These are phyloP conservation scores for Apodemia mormo DNA, from an alignment of 2,888 invertebrate genomes.

Conservation along the genomic window DNA sequence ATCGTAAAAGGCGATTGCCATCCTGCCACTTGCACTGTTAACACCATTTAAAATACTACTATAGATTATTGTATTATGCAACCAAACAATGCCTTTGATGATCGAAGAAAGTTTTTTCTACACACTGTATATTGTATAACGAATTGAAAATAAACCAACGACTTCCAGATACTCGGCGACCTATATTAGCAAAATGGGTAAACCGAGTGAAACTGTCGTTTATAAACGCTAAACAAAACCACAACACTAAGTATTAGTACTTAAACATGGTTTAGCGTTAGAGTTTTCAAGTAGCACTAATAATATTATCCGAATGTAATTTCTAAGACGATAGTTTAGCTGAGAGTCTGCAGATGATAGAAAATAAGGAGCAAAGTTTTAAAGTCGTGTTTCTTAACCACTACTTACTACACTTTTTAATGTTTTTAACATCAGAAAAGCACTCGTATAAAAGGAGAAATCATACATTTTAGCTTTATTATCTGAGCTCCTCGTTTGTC, in stretches of 20 bases:
- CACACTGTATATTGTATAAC: too few species aligned
- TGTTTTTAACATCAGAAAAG: neutral
- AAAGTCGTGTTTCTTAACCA: slow-evolving; percentile 30
- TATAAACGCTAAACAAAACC: slow-evolving; percentile 6
- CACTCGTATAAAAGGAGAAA: neutral
- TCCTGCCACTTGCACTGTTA: too few species aligned
- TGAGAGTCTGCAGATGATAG: neutral
- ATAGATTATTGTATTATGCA: too few species aligned
- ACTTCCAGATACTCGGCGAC: too few species aligned
- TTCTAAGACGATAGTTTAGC: neutral
- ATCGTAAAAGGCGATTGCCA: too few species aligned
- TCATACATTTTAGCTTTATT: too few species aligned
- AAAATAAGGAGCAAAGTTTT: slow-evolving; percentile 1
- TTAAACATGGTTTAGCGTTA: neutral
- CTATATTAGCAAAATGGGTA: neutral
- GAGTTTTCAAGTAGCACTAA: slow-evolving; percentile 2
- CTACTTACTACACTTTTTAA: slow-evolving; percentile 19
- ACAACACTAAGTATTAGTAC: neutral
- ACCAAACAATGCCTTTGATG: too few species aligned
- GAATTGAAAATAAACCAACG: too few species aligned
- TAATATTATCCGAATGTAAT: slow-evolving; percentile 3
- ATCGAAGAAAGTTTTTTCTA: too few species aligned
- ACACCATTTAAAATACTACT: too few species aligned
- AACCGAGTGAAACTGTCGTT: neutral
- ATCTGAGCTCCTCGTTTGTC: neutral